Conservation (phyloP, 1,140 invertebrate species). For the Pseudoatta argentina region DNA sequence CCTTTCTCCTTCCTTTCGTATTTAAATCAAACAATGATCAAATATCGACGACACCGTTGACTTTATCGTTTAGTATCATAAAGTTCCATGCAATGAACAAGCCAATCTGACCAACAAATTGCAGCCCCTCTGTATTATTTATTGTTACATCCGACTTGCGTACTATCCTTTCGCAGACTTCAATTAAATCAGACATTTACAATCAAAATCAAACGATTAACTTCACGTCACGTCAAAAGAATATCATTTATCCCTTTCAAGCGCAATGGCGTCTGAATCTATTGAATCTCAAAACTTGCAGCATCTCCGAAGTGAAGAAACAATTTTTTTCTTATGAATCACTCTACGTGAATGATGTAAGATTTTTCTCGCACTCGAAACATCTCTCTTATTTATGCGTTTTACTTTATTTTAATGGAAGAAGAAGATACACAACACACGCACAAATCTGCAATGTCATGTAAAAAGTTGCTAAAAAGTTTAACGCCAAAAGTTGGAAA, state of each 20-base stretch:
- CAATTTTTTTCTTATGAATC: neutral
- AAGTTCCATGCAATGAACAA: slow-evolving; percentile 8
- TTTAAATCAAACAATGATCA: slow-evolving; percentile 48
- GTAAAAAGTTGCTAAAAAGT: neutral
- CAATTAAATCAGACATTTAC: slow-evolving; percentile 1
- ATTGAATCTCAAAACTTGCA: neutral
- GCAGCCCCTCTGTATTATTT: neutral
- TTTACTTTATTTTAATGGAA: neutral
- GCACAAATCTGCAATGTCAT: neutral
- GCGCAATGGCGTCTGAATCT: neutral
- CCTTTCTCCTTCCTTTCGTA: neutral
- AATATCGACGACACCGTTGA: slow-evolving; percentile 8
- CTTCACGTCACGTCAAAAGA: neutral
- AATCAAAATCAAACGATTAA: neutral
- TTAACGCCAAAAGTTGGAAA: neutral
- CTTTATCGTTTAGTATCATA: slow-evolving; percentile 13
- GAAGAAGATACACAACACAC: neutral
- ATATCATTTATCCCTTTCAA: neutral
- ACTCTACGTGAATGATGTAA: neutral
- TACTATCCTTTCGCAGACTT: neutral
- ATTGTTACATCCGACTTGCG: slow-evolving; percentile 13
- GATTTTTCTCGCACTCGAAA: neutral
- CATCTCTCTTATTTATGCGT: neutral
- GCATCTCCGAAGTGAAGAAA: neutral
- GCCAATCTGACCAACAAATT: slow-evolving; percentile 9